Conservation (phyloP, 2,888 invertebrate genomes). For the Bembecia ichneumoniformis region DNA sequence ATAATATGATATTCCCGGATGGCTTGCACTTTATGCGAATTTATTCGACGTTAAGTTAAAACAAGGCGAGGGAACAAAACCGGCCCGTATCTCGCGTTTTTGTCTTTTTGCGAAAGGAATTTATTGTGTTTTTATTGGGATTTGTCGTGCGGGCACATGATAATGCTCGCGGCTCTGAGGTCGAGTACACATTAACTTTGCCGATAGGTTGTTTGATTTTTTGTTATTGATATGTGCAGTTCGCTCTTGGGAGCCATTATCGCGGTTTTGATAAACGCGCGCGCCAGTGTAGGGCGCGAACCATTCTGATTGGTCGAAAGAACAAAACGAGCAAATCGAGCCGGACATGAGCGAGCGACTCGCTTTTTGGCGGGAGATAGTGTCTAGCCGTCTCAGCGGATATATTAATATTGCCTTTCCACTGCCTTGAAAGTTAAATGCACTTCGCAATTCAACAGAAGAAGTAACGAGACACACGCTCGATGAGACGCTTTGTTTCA, state of each 20-base stretch:
- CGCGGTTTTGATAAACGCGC: constrained; percentile 56
- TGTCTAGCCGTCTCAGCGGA: constrained; percentile 21
- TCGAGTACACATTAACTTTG: constrained; percentile 33
- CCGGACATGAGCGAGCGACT: constrained; percentile 17
- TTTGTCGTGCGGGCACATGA: constrained; percentile 28
- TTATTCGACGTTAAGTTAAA: constrained; percentile 26
- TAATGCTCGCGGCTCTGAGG: constrained; percentile 37
- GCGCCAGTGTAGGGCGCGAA: constrained; percentile 49
- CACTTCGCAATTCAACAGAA: not conserved
- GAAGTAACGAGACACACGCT: not conserved
- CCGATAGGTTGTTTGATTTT: constrained; percentile 20
- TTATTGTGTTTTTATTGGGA: constrained; percentile 26
- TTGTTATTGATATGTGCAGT: constrained; percentile 35
- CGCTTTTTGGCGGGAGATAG: constrained; percentile 50
- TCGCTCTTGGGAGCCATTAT: constrained; percentile 31
- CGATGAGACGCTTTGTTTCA: too few relatives aligned
- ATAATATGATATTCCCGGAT: constrained; percentile 1
- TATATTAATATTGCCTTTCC: constrained; percentile 24
- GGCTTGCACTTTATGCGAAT: constrained; percentile 3
- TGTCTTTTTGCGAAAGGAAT: constrained; percentile 22
- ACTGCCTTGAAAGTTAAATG: constrained; percentile 9
- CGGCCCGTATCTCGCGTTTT: constrained; percentile 34
- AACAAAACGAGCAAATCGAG: constrained; percentile 15
- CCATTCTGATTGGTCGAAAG: constrained; percentile 50
- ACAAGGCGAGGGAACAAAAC: constrained; percentile 35